Conservation (phyloP, 2,113 vertebrate genomes). For the Prietella phreatophila region DNA sequence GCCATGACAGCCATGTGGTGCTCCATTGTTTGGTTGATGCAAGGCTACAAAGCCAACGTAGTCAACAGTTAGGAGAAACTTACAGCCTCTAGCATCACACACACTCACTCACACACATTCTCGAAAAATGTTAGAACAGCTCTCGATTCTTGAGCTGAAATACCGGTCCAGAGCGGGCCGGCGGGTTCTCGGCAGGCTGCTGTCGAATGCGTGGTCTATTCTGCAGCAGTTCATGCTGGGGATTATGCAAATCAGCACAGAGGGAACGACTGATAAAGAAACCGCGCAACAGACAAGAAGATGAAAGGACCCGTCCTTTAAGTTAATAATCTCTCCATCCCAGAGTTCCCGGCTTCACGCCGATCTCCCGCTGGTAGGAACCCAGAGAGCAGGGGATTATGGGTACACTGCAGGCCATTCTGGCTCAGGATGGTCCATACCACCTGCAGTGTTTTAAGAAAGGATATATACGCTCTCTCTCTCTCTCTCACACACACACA, state of each 20-base stretch:
- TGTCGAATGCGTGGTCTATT: conserved; percentile 32
- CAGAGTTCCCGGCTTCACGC: conserved; percentile 28
- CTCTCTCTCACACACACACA: too few species aligned
- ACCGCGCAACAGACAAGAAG: neutral
- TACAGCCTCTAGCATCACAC: neutral
- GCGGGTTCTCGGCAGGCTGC: neutral
- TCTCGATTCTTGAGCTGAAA: neutral
- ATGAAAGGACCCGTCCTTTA: conserved; percentile 8
- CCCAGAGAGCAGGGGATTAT: conserved; percentile 41
- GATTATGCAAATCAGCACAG: conserved; percentile 53
- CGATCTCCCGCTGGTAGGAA: conserved; percentile 32
- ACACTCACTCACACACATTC: conserved; percentile 1
- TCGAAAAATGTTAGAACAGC: neutral
- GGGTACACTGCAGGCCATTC: conserved; percentile 29
- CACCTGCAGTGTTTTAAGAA: conserved; percentile 27
- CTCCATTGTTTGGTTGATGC: too few species aligned
- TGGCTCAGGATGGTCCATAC: conserved; percentile 29
- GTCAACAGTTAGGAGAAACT: too few species aligned
- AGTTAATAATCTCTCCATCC: conserved; percentile 46
- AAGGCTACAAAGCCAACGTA: too few species aligned
- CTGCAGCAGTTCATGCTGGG: conserved; percentile 39
- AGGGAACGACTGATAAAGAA: conserved; percentile 35
- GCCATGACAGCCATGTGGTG: too few species aligned
- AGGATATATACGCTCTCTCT: conserved; percentile 2
- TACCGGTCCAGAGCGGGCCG: neutral